Conservation (phyloP, 2,113 vertebrate species). For the Nannobrachium achirus region DNA sequence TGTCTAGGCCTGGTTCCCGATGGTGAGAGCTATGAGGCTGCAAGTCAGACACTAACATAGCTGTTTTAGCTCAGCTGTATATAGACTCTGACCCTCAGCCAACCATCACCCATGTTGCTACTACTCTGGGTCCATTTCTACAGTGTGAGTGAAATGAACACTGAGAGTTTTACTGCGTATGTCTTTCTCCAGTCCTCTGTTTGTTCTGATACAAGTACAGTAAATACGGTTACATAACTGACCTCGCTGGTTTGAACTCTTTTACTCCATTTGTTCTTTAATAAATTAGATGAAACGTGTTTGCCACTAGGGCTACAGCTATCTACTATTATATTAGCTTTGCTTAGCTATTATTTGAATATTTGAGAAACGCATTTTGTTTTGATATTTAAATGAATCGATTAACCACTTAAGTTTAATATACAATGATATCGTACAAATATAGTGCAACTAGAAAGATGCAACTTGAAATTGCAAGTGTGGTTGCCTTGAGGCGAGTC, state of each 20-base stretch:
- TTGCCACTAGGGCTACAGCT: no score
- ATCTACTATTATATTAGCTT: no score
- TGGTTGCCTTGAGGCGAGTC: no score
- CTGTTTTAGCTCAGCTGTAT: slow-evolving; percentile 68
- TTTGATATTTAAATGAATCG: no score
- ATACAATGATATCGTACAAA: no score
- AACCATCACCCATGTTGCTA: slow-evolving; percentile 45
- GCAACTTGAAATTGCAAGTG: no score
- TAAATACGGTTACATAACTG: slow-evolving; percentile 44
- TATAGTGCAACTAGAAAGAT: no score
- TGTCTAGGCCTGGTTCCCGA: slow-evolving; percentile 57
- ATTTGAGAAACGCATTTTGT: no score
- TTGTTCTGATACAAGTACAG: slow-evolving; percentile 51
- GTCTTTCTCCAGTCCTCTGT: slow-evolving; percentile 43
- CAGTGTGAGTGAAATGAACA: no score
- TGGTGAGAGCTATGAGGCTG: slow-evolving; percentile 53
- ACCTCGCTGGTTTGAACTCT: slow-evolving; percentile 25
- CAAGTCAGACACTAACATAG: slow-evolving; percentile 44
- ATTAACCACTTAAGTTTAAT: no score
- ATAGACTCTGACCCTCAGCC: slow-evolving; percentile 62
- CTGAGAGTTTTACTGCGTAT: neutral
- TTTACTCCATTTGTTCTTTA: slow-evolving; percentile 12
- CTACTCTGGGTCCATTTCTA: slow-evolving; percentile 13
- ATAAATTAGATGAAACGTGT: neutral
- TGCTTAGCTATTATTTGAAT: no score